These are phyloP conservation scores for Patella caerulea DNA, from an alignment of 2,888 invertebrate species.

Conservation along the genomic window DNA sequence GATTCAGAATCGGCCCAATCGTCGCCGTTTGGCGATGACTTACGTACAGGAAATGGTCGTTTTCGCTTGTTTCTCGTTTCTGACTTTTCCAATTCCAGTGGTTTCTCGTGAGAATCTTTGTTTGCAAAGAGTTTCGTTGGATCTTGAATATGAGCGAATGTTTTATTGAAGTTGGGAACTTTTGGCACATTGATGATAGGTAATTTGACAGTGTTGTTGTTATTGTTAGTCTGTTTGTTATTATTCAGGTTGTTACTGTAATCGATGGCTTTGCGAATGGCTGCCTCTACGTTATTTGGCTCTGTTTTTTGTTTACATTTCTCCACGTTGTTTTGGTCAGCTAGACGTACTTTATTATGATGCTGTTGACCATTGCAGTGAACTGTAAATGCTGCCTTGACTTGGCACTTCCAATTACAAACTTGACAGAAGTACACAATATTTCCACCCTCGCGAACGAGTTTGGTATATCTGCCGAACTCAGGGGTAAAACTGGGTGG, in stretches of 20 bases:
- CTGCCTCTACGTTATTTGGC: slow-evolving; percentile 6
- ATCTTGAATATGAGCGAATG: neutral
- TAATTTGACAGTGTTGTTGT: neutral
- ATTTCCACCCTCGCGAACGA: slow-evolving; percentile 59
- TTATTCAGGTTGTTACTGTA: neutral
- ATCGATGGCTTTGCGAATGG: slow-evolving; percentile 5
- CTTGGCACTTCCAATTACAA: slow-evolving; percentile 60
- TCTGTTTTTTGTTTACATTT: slow-evolving; percentile 10
- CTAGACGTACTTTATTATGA: slow-evolving; percentile 43
- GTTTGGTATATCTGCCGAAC: slow-evolving; percentile 59
- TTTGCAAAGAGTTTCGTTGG: neutral
- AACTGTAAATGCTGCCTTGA: slow-evolving; percentile 52
- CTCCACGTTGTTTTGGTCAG: slow-evolving; percentile 33
- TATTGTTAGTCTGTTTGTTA: neutral
- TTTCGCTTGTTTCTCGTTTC: slow-evolving; percentile 32
- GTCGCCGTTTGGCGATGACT: slow-evolving; percentile 23
- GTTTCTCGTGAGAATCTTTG: neutral
- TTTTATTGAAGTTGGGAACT: slow-evolving; percentile 2
- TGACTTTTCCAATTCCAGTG: slow-evolving; percentile 15
- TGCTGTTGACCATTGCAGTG: slow-evolving; percentile 51
- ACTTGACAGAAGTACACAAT: slow-evolving; percentile 62
- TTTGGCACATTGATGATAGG: slow-evolving; percentile 7
- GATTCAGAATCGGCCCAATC: slow-evolving; percentile 35
- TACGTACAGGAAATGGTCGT: slow-evolving; percentile 33
- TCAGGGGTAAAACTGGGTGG: slow-evolving; percentile 50